Evolutionary conservation across 1,140 invertebrate species (phyloP).

Genomic region (Heliothis virescens): DNA sequence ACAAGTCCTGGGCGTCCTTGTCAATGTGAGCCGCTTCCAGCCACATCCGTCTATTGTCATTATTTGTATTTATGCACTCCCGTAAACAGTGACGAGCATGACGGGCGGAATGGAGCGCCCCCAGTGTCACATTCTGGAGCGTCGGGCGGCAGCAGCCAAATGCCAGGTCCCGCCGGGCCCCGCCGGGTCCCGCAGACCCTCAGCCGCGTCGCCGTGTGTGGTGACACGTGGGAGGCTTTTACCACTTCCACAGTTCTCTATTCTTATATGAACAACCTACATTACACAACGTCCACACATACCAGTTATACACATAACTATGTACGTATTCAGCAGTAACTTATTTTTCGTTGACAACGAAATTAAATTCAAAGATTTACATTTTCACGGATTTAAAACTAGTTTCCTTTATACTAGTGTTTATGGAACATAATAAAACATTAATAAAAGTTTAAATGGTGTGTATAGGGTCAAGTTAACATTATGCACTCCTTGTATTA

Average conservation of each 20-base stretch:
- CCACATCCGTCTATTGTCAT: slow-evolving; percentile 85
- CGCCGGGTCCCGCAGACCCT: slow-evolving; percentile 28
- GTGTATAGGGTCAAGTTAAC: slow-evolving; percentile 76
- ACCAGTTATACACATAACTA: slow-evolving; percentile 17
- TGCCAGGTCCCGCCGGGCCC: background rate
- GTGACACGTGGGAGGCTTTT: slow-evolving; percentile 61
- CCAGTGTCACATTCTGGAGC: slow-evolving; percentile 50
- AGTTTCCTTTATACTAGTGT: slow-evolving; percentile 67
- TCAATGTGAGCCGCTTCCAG: slow-evolving; percentile 85
- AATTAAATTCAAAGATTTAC: slow-evolving; percentile 56
- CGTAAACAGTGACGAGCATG: slow-evolving; percentile 75
- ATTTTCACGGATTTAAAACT: slow-evolving; percentile 69
- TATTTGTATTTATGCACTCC: slow-evolving; percentile 83
- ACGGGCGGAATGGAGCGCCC: slow-evolving; percentile 60
- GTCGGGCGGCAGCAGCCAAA: background rate
- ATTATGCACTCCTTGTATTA: slow-evolving; percentile 77
- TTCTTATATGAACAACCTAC: slow-evolving; percentile 39
- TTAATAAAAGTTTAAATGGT: slow-evolving; percentile 73
- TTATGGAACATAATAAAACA: slow-evolving; percentile 73
- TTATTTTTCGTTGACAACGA: slow-evolving; percentile 13
- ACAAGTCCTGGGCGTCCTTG: slow-evolving; percentile 85
- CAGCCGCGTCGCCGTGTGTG: slow-evolving; percentile 57
- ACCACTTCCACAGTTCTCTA: slow-evolving; percentile 49
- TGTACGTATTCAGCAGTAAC: background rate
- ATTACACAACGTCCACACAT: slow-evolving; percentile 18